Evolutionary conservation across 1,140 invertebrate species (phyloP).

Genomic region (Holotrichia oblita): DNA sequence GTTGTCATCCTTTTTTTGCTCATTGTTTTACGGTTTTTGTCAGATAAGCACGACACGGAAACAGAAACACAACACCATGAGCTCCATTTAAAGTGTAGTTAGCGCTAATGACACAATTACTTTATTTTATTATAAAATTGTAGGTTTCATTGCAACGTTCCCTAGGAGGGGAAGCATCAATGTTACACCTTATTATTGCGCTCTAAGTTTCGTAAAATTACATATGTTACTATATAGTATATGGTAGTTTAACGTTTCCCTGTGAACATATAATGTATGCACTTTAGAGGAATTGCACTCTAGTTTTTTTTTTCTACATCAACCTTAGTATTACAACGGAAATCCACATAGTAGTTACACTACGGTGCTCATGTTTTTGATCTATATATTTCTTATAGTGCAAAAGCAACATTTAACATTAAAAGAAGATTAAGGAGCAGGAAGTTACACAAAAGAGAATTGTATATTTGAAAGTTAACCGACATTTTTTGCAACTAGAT

Average conservation of each 20-base stretch:
- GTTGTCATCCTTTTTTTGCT: slow-evolving; percentile 29
- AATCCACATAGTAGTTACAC: not conserved
- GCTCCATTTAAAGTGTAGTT: slow-evolving; percentile 26
- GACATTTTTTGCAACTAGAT: no score
- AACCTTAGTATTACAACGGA: slow-evolving; percentile 9
- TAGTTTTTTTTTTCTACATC: not conserved
- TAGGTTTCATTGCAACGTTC: slow-evolving; percentile 21
- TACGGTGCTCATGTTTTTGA: no score
- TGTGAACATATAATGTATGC: not conserved
- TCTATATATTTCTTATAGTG: no score
- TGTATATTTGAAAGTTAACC: no score
- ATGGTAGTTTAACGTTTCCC: not conserved
- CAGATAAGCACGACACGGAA: slow-evolving; percentile 20
- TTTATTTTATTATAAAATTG: slow-evolving; percentile 39
- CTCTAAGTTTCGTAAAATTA: not conserved
- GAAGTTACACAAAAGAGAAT: no score
- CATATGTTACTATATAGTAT: not conserved
- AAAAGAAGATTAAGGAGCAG: no score
- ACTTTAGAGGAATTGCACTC: not conserved
- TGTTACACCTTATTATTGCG: not conserved
- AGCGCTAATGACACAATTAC: slow-evolving; percentile 34
- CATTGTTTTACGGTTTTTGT: slow-evolving; percentile 38
- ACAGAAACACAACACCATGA: not conserved
- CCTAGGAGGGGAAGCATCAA: not conserved
- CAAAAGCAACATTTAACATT: no score